A percentile compares a stretch with the other conserved stretches of the same genome.
phyloP scores from a whole-genome alignment of 2,888 invertebrate species.

The Thera britannica region DNA sequence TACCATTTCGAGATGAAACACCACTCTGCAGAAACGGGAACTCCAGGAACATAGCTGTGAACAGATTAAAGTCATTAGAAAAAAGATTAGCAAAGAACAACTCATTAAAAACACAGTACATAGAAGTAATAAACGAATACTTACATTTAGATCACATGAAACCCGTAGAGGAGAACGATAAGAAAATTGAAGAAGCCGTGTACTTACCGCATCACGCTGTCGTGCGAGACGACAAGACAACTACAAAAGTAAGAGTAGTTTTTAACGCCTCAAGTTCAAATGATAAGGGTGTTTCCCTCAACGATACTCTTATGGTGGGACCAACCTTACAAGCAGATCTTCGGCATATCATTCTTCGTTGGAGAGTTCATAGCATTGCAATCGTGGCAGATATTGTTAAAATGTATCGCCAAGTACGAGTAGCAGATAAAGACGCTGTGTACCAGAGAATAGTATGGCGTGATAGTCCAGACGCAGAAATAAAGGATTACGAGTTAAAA shows the following conservation, averaged over 20 bases:
- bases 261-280: conserved; percentile 1
- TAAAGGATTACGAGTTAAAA: not conserved
- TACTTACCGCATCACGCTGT: too few species aligned
- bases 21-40: too few species aligned
- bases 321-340: not conserved
- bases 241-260: not conserved
- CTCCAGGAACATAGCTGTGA: too few species aligned
- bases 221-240: not conserved
- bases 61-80: too few species aligned
- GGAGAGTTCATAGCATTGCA: not conserved
- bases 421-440: not conserved
- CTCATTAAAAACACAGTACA: too few species aligned
- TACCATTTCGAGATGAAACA: too few species aligned
- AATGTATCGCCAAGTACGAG: conserved; percentile 1
- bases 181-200: too few species aligned
- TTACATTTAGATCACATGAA: too few species aligned
- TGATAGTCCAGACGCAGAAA: not conserved
- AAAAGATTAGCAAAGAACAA: too few species aligned
- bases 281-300: not conserved
- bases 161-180: too few species aligned
- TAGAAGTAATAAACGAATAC: too few species aligned
- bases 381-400: conserved; percentile 1
- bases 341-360: not conserved
- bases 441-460: conserved; percentile 4
- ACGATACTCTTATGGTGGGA: not conserved